Evolutionary conservation across 1,140 invertebrate genomes (phyloP).

Genomic region (Platyura marginata): DNA sequence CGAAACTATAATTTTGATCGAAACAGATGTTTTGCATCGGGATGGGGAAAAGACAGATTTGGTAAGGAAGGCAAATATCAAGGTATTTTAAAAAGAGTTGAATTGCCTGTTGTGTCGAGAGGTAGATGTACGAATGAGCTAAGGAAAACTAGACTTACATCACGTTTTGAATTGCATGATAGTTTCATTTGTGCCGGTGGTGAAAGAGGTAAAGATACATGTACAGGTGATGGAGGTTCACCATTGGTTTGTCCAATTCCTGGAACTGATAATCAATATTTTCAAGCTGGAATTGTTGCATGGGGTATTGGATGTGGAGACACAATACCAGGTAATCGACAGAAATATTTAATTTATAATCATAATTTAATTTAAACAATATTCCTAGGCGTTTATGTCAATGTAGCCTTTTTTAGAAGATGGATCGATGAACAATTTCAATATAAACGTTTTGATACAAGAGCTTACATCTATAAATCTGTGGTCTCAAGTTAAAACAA

Average conservation of each 20-base stretch:
- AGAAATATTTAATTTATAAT: not conserved
- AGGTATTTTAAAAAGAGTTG: constrained; percentile 33
- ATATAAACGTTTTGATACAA: too few relatives aligned
- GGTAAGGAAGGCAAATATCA: constrained; percentile 37
- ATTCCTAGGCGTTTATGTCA: constrained; percentile 11
- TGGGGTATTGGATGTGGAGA: constrained; percentile 1
- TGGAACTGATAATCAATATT: too few relatives aligned
- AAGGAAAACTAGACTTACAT: constrained; percentile 33
- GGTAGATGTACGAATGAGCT: constrained; percentile 30
- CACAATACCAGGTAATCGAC: not conserved
- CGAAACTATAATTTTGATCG: constrained; percentile 29
- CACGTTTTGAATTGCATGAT: constrained; percentile 30
- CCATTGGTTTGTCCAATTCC: constrained; percentile 43
- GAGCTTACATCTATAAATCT: too few relatives aligned
- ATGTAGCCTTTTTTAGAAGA: constrained; percentile 13
- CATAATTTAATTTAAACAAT: not conserved
- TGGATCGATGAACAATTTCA: constrained; percentile 20
- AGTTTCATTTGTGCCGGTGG: constrained; percentile 47
- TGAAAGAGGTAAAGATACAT: constrained; percentile 37
- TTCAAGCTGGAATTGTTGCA: too few relatives aligned
- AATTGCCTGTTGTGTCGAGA: constrained; percentile 33
- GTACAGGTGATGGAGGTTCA: constrained; percentile 37
- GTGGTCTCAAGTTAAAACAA: too few relatives aligned
- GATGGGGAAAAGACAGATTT: constrained; percentile 28
- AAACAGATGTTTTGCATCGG: constrained; percentile 32